A percentile compares a stretch with the other conserved stretches of the same genome.
Conservation (phyloP, 1,140 invertebrate species). For the Sarcophaga peregrina region DNA sequence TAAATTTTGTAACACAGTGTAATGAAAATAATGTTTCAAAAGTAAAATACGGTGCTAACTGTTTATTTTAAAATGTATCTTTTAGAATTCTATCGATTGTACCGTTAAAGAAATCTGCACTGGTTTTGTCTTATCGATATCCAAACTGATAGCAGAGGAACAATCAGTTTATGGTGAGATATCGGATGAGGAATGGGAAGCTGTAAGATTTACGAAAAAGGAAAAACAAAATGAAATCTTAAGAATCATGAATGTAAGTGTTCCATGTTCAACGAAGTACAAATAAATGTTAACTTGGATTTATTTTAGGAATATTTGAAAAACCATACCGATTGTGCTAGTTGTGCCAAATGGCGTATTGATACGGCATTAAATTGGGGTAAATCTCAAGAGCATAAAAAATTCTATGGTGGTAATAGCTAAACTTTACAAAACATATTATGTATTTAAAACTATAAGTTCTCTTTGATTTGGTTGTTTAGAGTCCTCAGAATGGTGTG, state of each 20-base stretch:
- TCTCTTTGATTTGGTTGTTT: neutral
- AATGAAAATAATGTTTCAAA: neutral
- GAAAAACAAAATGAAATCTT: slow-evolving; percentile 74
- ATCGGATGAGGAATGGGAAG: slow-evolving; percentile 85
- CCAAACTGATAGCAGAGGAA: slow-evolving; percentile 75
- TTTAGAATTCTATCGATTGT: slow-evolving; percentile 56
- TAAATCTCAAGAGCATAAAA: slow-evolving; percentile 59
- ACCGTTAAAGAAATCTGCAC: slow-evolving; percentile 71
- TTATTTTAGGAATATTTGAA: slow-evolving; percentile 24
- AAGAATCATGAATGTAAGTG: slow-evolving; percentile 65
- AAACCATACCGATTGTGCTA: slow-evolving; percentile 75
- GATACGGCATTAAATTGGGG: slow-evolving; percentile 63
- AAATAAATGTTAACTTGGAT: too few relatives aligned
- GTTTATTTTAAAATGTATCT: neutral
- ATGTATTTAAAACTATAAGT: neutral
- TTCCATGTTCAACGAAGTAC: too few relatives aligned
- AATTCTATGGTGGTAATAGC: slow-evolving; percentile 49
- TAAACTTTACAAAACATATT: neutral
- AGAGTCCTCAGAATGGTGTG: slow-evolving; percentile 47
- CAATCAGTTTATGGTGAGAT: slow-evolving; percentile 76
- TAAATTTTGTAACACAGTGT: neutral
- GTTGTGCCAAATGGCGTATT: slow-evolving; percentile 67
- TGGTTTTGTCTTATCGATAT: slow-evolving; percentile 73
- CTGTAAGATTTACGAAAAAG: slow-evolving; percentile 75
- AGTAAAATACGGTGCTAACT: neutral